phyloP scores from a whole-genome alignment of 2,888 invertebrate genomes.

The Drosophila mettleri region DNA sequence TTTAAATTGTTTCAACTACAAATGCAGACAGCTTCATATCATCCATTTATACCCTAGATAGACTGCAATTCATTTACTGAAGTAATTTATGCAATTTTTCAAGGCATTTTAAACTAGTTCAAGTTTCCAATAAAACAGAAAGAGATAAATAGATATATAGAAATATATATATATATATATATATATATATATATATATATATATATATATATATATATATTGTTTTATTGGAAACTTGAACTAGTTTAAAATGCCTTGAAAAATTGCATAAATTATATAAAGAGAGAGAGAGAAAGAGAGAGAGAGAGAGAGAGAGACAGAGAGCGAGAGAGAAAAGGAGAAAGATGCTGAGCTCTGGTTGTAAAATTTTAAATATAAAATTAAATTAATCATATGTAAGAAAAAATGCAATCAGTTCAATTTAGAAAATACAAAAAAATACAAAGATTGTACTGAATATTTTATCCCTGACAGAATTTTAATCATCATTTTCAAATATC shows the following conservation, averaged over 20 bases:
- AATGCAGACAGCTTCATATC: slow-evolving; percentile 17
- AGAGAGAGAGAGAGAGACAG: too few species aligned
- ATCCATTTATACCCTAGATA: slow-evolving; percentile 2
- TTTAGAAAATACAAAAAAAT: too few species aligned
- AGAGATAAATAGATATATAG: too few species aligned
- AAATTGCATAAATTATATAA: slow-evolving; percentile 74
- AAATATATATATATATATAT: too few species aligned
- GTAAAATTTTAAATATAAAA: slow-evolving; percentile 23
- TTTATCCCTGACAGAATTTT: too few species aligned
- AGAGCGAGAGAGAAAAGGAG: background rate
- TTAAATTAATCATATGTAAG: slow-evolving; percentile 1
- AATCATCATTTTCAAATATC: too few species aligned
- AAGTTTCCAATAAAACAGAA: slow-evolving; percentile 5
- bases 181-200: too few species aligned
- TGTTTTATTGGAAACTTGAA: slow-evolving; percentile 21
- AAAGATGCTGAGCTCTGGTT: background rate
- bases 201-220: too few species aligned
- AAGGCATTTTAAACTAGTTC: slow-evolving; percentile 58
- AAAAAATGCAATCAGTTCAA: too few species aligned
- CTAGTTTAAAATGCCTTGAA: slow-evolving; percentile 57
- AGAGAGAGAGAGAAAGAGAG: too few species aligned
- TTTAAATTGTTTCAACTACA: slow-evolving; percentile 73
- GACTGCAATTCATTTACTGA: slow-evolving; percentile 66
- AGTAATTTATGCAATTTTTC: slow-evolving; percentile 69
- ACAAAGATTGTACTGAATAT: too few species aligned